Conservation (phyloP, 2,888 invertebrate species). For the Lomographa bimaculata region DNA sequence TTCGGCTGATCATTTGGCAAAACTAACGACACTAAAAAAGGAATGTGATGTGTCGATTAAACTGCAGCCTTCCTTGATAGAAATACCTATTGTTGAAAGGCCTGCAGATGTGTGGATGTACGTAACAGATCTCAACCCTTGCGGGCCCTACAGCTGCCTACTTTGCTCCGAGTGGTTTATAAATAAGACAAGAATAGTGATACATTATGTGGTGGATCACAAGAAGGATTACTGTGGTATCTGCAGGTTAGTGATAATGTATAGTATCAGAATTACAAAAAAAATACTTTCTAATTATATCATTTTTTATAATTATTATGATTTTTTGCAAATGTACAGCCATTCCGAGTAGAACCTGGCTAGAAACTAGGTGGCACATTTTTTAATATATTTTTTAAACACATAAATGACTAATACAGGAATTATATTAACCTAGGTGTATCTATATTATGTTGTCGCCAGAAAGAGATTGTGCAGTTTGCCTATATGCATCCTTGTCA, state of each 20-base stretch:
- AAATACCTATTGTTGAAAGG: slow-evolving; percentile 51
- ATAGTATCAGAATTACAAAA: too few relatives aligned
- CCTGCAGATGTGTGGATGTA: slow-evolving; percentile 77
- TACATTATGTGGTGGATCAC: slow-evolving; percentile 79
- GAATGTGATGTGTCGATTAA: slow-evolving; percentile 41
- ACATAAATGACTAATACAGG: too few relatives aligned
- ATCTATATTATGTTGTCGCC: too few relatives aligned
- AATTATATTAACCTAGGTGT: too few relatives aligned
- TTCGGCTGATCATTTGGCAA: slow-evolving; percentile 39
- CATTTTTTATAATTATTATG: too few relatives aligned
- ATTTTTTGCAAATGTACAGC: too few relatives aligned
- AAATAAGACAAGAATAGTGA: slow-evolving; percentile 68
- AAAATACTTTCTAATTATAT: too few relatives aligned
- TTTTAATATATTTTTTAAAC: too few relatives aligned
- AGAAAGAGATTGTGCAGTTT: too few relatives aligned
- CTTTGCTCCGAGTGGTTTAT: slow-evolving; percentile 77
- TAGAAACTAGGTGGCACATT: too few relatives aligned
- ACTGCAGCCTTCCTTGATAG: slow-evolving; percentile 31
- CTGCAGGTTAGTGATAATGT: slow-evolving; percentile 74
- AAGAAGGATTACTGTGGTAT: slow-evolving; percentile 79
- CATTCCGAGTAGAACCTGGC: too few relatives aligned
- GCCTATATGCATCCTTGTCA: too few relatives aligned
- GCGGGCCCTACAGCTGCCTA: slow-evolving; percentile 75
- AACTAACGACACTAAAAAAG: slow-evolving; percentile 41
- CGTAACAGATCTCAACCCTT: slow-evolving; percentile 70